Evolutionary conservation across 2,797 vertebrate species (phyloP).

Genomic region (Eulemur albifrons): DNA sequence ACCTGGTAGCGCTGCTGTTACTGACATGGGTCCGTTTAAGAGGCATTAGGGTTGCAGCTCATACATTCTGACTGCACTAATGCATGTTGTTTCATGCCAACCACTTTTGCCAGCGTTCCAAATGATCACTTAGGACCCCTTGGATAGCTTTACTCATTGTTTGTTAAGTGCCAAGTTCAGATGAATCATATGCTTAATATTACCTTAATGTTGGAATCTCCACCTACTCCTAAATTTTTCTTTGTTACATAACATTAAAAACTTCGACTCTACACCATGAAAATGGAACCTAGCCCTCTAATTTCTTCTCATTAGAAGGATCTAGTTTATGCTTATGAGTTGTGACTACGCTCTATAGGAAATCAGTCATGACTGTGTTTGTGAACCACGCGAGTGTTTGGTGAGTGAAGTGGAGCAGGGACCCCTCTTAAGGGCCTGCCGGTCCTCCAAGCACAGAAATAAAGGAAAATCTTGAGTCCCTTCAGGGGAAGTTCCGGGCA

Average conservation of each 20-base stretch:
- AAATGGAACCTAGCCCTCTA: background rate
- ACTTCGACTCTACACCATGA: background rate
- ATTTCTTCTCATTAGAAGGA: background rate
- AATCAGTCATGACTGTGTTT: background rate
- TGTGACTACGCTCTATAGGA: background rate
- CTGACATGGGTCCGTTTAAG: background rate
- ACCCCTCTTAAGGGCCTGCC: too few relatives aligned
- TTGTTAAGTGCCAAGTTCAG: slow-evolving; percentile 22
- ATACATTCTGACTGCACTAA: slow-evolving; percentile 29
- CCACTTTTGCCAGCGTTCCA: slow-evolving; percentile 18
- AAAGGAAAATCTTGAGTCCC: too few relatives aligned
- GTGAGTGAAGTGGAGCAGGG: background rate
- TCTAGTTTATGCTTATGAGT: background rate
- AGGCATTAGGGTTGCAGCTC: background rate
- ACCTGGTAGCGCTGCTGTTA: background rate
- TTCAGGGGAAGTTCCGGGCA: too few relatives aligned
- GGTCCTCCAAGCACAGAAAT: too few relatives aligned
- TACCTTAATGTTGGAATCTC: slow-evolving; percentile 29
- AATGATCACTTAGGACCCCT: background rate
- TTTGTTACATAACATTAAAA: slow-evolving; percentile 5
- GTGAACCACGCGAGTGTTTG: background rate
- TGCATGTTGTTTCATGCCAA: background rate
- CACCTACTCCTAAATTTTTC: slow-evolving; percentile 48
- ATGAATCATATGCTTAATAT: slow-evolving; percentile 45
- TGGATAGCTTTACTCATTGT: background rate